These are phyloP conservation scores for Drosophila stalkeri DNA, from an alignment of 2,888 invertebrate genomes.

Conservation along the genomic window DNA sequence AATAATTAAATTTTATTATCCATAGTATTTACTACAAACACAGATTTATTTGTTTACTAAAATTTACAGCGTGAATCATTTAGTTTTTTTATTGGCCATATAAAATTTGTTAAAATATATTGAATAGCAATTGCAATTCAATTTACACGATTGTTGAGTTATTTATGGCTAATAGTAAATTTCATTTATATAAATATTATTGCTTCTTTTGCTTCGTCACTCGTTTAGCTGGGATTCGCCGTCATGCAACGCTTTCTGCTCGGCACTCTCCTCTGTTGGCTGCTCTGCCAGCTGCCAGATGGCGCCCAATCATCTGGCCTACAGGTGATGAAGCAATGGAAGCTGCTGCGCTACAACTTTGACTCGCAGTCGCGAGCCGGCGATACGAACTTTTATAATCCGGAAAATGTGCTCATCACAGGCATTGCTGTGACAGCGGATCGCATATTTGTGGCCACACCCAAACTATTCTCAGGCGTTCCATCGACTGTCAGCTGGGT, in stretches of 20 bases:
- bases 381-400: slow-evolving; percentile 86
- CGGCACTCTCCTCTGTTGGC: slow-evolving; percentile 30
- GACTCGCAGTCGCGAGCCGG: slow-evolving; percentile 87
- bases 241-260: slow-evolving; percentile 53
- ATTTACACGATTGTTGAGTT: background rate
- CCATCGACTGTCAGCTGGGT: slow-evolving; percentile 91
- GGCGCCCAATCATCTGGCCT: slow-evolving; percentile 73
- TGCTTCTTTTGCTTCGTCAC: background rate
- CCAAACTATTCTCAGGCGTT: slow-evolving; percentile 90
- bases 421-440: slow-evolving; percentile 91
- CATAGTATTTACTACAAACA: background rate
- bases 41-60: background rate
- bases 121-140: slow-evolving; percentile 3
- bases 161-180: slow-evolving; percentile 5
- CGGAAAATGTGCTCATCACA: slow-evolving; percentile 91
- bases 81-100: background rate
- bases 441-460: slow-evolving; percentile 91
- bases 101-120: background rate
- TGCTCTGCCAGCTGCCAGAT: slow-evolving; percentile 35
- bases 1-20: background rate
- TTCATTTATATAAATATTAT: background rate
- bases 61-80: slow-evolving; percentile 17
- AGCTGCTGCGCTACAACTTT: slow-evolving; percentile 88
- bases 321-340: slow-evolving; percentile 90
- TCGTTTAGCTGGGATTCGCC: slow-evolving; percentile 27